Conservation (phyloP, 2,888 invertebrate genomes). For the Calliscelio sp. region DNA sequence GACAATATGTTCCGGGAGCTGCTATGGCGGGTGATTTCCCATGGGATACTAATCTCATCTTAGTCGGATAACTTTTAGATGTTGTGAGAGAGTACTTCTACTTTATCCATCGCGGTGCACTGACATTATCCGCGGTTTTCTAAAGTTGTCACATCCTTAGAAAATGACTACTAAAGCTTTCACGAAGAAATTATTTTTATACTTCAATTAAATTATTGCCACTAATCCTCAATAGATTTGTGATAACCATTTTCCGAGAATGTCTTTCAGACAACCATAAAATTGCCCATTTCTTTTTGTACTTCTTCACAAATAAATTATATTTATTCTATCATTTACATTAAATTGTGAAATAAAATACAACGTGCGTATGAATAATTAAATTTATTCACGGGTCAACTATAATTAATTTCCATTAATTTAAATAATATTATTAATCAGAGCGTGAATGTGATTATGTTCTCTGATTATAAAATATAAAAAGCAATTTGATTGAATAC, state of each 20-base stretch:
- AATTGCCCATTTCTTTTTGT: no score
- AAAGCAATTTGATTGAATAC: constrained; percentile 25
- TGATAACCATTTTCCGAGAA: neutral
- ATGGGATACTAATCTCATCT: constrained; percentile 83
- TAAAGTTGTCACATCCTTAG: constrained; percentile 33
- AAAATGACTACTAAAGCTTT: constrained; percentile 28
- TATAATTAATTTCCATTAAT: constrained; percentile 30
- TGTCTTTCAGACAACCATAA: no score
- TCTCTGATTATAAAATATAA: constrained; percentile 39
- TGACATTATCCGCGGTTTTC: constrained; percentile 46
- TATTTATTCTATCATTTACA: neutral
- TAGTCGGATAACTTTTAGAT: constrained; percentile 80
- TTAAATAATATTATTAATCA: constrained; percentile 36
- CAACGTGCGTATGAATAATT: neutral
- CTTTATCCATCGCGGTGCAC: constrained; percentile 63
- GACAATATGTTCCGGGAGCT: constrained; percentile 81
- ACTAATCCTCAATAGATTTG: neutral
- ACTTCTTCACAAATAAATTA: neutral
- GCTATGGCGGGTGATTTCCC: constrained; percentile 82
- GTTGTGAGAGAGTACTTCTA: constrained; percentile 76
- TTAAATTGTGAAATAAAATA: neutral
- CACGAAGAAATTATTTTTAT: neutral
- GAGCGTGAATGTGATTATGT: constrained; percentile 31
- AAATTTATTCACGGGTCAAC: constrained; percentile 11
- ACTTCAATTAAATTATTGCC: no score